A percentile compares a stretch with the other conserved stretches of the same genome.
Conservation (phyloP, 2,113 vertebrate genomes). For the Colinus virginianus region DNA sequence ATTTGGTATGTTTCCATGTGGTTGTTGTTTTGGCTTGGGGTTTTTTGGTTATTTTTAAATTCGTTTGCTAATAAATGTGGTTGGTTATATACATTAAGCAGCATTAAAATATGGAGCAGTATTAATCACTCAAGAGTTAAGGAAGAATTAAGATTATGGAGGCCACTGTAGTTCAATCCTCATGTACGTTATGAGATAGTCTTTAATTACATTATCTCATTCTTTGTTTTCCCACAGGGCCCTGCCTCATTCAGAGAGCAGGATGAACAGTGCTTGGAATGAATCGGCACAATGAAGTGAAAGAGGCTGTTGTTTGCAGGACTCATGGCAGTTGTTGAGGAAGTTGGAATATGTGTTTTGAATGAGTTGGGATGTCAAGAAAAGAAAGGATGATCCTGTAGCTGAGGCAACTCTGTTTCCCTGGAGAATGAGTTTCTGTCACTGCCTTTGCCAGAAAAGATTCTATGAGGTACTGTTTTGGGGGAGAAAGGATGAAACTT, state of each 20-base stretch:
- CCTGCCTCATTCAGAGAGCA: slow-evolving; percentile 28
- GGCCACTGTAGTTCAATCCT: slow-evolving; percentile 29
- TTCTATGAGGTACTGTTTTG: neutral
- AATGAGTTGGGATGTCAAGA: slow-evolving; percentile 43
- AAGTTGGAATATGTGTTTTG: slow-evolving; percentile 26
- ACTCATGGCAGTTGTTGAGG: slow-evolving; percentile 41
- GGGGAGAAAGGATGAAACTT: neutral
- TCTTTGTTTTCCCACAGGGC: slow-evolving; percentile 57
- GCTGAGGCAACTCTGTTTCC: slow-evolving; percentile 32
- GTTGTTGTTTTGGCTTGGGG: neutral
- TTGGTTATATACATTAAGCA: neutral
- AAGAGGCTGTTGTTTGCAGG: slow-evolving; percentile 61
- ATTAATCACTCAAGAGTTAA: slow-evolving; percentile 37
- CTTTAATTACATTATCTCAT: slow-evolving; percentile 64
- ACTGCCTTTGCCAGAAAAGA: neutral
- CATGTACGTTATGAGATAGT: slow-evolving; percentile 40
- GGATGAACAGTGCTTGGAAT: slow-evolving; percentile 46
- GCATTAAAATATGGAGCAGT: neutral
- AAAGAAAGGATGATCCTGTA: slow-evolving; percentile 45
- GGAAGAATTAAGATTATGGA: slow-evolving; percentile 12
- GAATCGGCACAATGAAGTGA: slow-evolving; percentile 47
- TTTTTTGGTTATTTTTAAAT: slow-evolving; percentile 11
- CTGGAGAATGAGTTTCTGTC: slow-evolving; percentile 18
- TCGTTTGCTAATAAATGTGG: neutral
- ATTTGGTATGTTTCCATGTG: neutral